Conservation (phyloP, 2,797 vertebrate genomes). For the Lindbergichthys nudifrons region DNA sequence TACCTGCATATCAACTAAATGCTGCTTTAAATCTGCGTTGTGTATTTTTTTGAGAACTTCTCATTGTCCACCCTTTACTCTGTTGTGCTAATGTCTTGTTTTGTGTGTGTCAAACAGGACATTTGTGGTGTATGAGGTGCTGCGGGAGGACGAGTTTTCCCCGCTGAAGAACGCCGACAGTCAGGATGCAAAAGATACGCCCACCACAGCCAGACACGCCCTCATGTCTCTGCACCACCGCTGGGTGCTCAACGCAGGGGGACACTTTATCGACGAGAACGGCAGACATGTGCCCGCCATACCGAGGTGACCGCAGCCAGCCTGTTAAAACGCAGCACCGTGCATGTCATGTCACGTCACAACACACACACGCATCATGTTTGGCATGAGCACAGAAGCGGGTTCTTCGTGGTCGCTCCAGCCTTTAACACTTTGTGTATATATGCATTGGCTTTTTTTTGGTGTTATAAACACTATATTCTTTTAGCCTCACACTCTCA, state of each 20-base stretch:
- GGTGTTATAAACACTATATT: slow-evolving; percentile 43
- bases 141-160: slow-evolving; percentile 96
- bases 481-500: slow-evolving; percentile 60
- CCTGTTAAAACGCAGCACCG: not conserved
- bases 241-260: slow-evolving; percentile 96
- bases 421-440: slow-evolving; percentile 28
- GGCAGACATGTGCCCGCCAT: slow-evolving; percentile 93
- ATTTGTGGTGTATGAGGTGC: slow-evolving; percentile 95
- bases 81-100: not conserved
- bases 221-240: slow-evolving; percentile 96
- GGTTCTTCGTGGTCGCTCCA: slow-evolving; percentile 3
- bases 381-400: slow-evolving; percentile 1
- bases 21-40: not conserved
- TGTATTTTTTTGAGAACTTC: not conserved
- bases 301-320: slow-evolving; percentile 86
- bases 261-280: slow-evolving; percentile 95
- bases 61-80: not conserved
- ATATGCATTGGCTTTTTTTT: slow-evolving; percentile 29
- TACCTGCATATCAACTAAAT: not conserved
- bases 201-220: slow-evolving; percentile 92
- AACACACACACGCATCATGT: slow-evolving; percentile 5
- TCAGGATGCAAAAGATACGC: slow-evolving; percentile 96
- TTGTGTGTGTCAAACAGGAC: slow-evolving; percentile 79
- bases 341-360: slow-evolving; percentile 1
- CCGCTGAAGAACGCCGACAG: slow-evolving; percentile 96